Evolutionary conservation across 2,888 invertebrate genomes (phyloP).

Genomic region (Eumerus sabulonum): DNA sequence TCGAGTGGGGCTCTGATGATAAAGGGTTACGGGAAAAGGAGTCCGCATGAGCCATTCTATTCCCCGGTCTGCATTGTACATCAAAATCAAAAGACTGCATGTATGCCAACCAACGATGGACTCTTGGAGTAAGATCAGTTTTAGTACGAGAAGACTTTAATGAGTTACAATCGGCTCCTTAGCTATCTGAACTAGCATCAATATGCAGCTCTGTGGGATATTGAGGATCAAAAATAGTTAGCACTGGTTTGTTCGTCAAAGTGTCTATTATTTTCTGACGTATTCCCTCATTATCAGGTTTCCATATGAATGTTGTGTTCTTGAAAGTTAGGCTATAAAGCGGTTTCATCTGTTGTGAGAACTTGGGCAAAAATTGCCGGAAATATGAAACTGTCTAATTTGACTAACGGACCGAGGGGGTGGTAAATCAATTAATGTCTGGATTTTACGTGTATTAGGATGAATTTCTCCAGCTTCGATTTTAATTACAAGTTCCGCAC

Average conservation of each 20-base stretch:
- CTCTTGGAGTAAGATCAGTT: slow-evolving; percentile 19
- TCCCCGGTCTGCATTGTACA: too few species aligned
- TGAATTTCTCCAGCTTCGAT: slow-evolving; percentile 3
- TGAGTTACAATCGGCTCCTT: slow-evolving; percentile 28
- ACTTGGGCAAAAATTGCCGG: slow-evolving; percentile 19
- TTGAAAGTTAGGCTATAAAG: slow-evolving; percentile 21
- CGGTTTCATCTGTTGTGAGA: slow-evolving; percentile 44
- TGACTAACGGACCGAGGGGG: background rate
- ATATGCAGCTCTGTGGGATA: slow-evolving; percentile 39
- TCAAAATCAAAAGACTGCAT: too few species aligned
- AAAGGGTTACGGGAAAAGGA: background rate
- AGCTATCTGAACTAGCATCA: slow-evolving; percentile 32
- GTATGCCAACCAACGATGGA: slow-evolving; percentile 4
- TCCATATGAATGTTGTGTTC: background rate
- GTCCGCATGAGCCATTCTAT: too few species aligned
- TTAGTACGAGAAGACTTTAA: too few species aligned
- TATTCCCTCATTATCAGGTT: background rate
- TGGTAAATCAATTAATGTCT: slow-evolving; percentile 3
- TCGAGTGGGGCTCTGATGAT: background rate
- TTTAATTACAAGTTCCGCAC: background rate
- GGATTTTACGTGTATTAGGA: slow-evolving; percentile 8
- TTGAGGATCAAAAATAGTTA: slow-evolving; percentile 40
- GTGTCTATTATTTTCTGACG: background rate
- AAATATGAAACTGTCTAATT: slow-evolving; percentile 5
- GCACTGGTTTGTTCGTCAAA: slow-evolving; percentile 20